phyloP scores from a whole-genome alignment of 92 coral and sea anemone species.

The Palythoa caribaeorum region DNA sequence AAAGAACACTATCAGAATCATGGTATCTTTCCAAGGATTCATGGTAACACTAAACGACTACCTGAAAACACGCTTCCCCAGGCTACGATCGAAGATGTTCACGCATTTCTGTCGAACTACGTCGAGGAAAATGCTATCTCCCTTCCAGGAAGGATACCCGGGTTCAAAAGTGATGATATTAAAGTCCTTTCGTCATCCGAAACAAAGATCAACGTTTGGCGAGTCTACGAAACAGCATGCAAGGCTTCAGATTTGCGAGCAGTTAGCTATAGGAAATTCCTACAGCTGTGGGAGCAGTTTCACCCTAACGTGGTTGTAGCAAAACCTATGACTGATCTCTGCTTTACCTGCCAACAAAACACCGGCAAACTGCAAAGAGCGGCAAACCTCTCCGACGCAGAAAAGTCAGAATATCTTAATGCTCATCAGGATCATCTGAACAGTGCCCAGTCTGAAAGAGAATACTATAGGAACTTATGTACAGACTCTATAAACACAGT shows the following conservation, averaged over 20 bases:
- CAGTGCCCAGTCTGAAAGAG: constrained; percentile 63
- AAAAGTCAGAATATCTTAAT: constrained; percentile 59
- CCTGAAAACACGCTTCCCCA: constrained; percentile 47
- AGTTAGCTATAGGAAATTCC: constrained; percentile 58
- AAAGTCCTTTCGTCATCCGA: constrained; percentile 22
- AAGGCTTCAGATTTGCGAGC: constrained; percentile 53
- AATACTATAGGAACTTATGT: constrained; percentile 45
- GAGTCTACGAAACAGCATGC: constrained; percentile 55
- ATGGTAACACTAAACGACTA: constrained; percentile 57
- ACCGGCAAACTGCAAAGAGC: constrained; percentile 69
- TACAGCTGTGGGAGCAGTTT: constrained; percentile 60
- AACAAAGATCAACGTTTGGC: constrained; percentile 32
- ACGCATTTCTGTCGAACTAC: constrained; percentile 41
- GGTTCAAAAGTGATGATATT: constrained; percentile 35
- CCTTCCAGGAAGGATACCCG: constrained; percentile 54
- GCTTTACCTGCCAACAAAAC: constrained; percentile 68
- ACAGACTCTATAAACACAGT: background rate
- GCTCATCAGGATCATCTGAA: constrained; percentile 64
- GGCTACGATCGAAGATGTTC: constrained; percentile 33
- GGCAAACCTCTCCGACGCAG: constrained; percentile 61
- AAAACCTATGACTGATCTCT: constrained; percentile 75
- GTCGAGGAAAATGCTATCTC: constrained; percentile 51
- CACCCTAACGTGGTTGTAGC: constrained; percentile 63
- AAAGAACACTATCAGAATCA: constrained; percentile 63
- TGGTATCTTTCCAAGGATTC: constrained; percentile 39